Base-by-base conservation (phyloP, 2,113 vertebrate species). In the Vanacampus margaritifer region DNA sequence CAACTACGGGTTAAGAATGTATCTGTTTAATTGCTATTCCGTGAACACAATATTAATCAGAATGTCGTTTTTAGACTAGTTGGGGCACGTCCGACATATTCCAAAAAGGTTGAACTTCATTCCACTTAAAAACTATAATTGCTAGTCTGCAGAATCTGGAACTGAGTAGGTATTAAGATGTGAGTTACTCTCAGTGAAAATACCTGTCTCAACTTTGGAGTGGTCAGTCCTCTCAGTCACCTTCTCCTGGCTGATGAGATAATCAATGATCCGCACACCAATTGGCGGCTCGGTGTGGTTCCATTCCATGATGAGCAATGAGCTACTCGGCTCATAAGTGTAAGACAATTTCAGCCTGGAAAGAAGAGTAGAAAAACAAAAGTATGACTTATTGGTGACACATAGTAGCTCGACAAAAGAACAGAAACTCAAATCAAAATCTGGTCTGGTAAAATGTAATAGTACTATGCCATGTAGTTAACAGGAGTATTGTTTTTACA, bases 141-240 rank as follows among this genome's bases (percentile, higher is more conserved):
- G 39, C 39, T 41, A 41, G 39, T 41, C 11, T 41, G 39, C 9
- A 41, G 39, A 41, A 41, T 11, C 7, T 41, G 9, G 7, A 41
- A 41, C 39, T 41, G 12, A 41, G 39, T 41, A 41, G 9, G 37
- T 10, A 1, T 9, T 12, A 41, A 12, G 12, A 17, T 36, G 32
- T 21, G 32, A 36, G 21, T 35, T 39, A 3, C 68, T 26, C 64
- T 5, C 54, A 39, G 24, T 43, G 10, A 54, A 76, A 61, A 80
- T 85, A 98, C 97, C 97, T 80, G 96, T 96, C 86, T 99, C 97
- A 68, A 98, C 94, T 88, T 98, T 99, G 51, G 96, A 97, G 90
- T 97, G 96, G 87, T 99, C 97, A 67, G 93, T 93, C 68, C 95
- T 92, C 82, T 98, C 96, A 0, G 94, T 96, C 88, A 98, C 95